Evolutionary conservation across 2,888 invertebrate genomes (phyloP).

Genomic region (Boloria selene): DNA sequence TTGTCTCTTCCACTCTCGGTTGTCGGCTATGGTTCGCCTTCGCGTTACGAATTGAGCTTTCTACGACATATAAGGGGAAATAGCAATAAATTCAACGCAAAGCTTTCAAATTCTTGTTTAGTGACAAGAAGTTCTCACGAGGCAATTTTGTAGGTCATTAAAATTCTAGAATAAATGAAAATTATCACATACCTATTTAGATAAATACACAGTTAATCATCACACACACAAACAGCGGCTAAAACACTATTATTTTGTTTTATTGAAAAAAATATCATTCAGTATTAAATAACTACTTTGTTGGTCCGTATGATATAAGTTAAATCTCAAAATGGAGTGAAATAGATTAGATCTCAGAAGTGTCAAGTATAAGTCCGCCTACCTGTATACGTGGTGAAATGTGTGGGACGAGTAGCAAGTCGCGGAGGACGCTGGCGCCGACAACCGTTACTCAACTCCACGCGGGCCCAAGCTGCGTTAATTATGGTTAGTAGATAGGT

Average conservation of each 20-base stretch:
- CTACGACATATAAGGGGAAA: constrained; percentile 57
- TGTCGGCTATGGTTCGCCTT: constrained; percentile 53
- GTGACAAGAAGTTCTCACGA: constrained; percentile 46
- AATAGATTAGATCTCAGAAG: constrained; percentile 16
- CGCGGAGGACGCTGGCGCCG: constrained; percentile 31
- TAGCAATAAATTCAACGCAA: constrained; percentile 24
- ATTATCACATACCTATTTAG: neutral
- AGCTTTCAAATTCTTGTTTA: constrained; percentile 24
- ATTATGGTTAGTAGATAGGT: neutral
- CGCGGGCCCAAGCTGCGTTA: neutral
- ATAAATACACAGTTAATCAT: neutral
- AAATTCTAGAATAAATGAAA: neutral
- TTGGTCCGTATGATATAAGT: neutral
- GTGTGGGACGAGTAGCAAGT: constrained; percentile 34
- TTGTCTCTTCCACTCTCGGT: constrained; percentile 45
- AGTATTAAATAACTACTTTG: too few relatives aligned
- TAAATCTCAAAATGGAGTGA: neutral
- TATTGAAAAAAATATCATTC: too few relatives aligned
- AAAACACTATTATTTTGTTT: too few relatives aligned
- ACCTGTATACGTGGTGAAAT: constrained; percentile 36
- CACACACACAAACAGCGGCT: neutral
- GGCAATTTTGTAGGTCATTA: constrained; percentile 1
- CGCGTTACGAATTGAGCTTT: constrained; percentile 63
- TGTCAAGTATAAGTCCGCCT: constrained; percentile 29
- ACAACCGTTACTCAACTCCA: constrained; percentile 38